Base-by-base conservation (phyloP, 2,113 vertebrate genomes). In the Pomatorhinus ruficollis region DNA sequence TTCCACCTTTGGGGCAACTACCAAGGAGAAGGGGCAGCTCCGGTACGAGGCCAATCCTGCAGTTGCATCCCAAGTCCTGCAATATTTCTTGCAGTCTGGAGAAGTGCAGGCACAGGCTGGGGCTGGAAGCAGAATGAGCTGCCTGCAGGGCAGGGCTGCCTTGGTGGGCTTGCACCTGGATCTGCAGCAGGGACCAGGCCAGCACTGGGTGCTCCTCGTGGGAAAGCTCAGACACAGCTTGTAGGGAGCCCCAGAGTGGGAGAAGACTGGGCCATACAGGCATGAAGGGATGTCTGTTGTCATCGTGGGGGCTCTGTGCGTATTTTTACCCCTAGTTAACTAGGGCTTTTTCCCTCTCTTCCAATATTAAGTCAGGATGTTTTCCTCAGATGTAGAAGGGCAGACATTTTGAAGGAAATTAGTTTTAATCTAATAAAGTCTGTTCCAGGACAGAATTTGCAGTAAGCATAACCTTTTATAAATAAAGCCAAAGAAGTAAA, bases 361-460 rank as follows among this genome's bases (percentile, higher is more conserved):
- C 83, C 82, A 97, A 95, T 96, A 93, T 81, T 97, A 95, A 97
- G 97, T 95, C 89, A 95, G 91, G 92, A 97, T 95, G 78, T 89
- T 87, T 93, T 92, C 74, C 77, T 97, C 75, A 85, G 83, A 95
- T 97, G 94, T 84, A 85, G 97, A 95, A 92, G 72, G 81, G 60
- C 70, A 83, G 96, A 92, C 59, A 50, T 97, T 97, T 92, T 96
- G 90, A 94, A 83, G 74, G 79, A 97, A 95, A 84, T 96, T 86
- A 87, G 79, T 92, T 97, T 96, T 97, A 97, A 97, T 97, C 90
- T 97, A 97, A 85, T 92, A 40, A 95, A 95, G 74, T 80, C 44
- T 92, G 40, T 95, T 91, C 42, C 90, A 91, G 97, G 96, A 95
- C 61, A 86, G 87, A 93, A 96, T 97, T 89, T 90, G 57, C 61